Base-by-base conservation (phyloP, 1,140 invertebrate genomes). In the Drosophila saltans region DNA sequence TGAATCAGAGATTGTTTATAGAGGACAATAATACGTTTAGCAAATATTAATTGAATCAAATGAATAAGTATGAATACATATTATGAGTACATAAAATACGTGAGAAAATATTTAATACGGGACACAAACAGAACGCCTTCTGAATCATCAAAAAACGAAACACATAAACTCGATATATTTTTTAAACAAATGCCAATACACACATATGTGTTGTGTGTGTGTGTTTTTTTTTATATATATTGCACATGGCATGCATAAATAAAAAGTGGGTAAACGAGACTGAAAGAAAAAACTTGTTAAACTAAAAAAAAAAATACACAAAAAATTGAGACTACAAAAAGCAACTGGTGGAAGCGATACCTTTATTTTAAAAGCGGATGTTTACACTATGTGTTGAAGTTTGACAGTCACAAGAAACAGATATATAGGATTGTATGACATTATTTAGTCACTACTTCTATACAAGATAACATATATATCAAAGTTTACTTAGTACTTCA, bases 261-360 rank as follows among this genome's bases (percentile, higher is more conserved):
- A 45, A 62, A 58, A 64, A 68, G 52, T 33, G 28, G 24, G n/a
- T 60, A 68, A 68, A 52, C 39, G 41, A 76, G 30, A 16, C 45
- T 52, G 45, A 59, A 66, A 60, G 43, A 52, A 60, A 66, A 78
- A 83, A 88, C 83, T 80, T 88, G 83, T 88, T 88, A 77, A 77
- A 66, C 66, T 78, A 57, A 77, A 64, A 65, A 63, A 55, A 69
- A 45, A 21, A 58, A 58, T 6, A 28, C 30, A 57, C 58, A 41
- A 43, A 52, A 33, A 33, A 69, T 62, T 52, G 55, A 79, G 82
- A 75, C 16, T 16, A 16, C 56, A 39, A 36, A 36, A 57, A 67
- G 45, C 71, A 79, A 76, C 82, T 76, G 71, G 69, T 78, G 77
- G 75, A 55, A 58, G 45, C 21, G 1, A 36, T 36, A 7, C 3